phyloP scores from a whole-genome alignment of 1,140 invertebrate genomes.

The Hypothenemus hampei region DNA sequence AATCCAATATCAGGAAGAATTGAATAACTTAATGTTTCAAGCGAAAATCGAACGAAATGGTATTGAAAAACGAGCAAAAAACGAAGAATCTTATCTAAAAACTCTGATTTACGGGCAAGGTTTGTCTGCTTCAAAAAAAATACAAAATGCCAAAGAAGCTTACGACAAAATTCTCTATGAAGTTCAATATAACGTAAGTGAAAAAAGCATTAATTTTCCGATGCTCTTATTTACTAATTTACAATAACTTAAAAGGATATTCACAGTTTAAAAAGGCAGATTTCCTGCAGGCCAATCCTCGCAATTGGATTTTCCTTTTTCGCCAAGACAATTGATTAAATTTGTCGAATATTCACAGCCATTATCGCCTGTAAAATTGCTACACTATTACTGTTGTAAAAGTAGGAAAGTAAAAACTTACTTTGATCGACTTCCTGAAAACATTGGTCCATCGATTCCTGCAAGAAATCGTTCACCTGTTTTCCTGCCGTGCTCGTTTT shows the following conservation, averaged over 20 bases:
- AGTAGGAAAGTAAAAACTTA: slow-evolving; percentile 8
- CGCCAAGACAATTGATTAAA: slow-evolving; percentile 39
- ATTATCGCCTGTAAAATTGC: slow-evolving; percentile 32
- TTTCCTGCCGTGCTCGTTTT: slow-evolving; percentile 29
- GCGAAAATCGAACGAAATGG: slow-evolving; percentile 23
- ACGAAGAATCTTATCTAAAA: slow-evolving; percentile 33
- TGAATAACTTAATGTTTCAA: slow-evolving; percentile 26
- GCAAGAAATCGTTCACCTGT: slow-evolving; percentile 39
- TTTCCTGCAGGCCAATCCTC: slow-evolving; percentile 41
- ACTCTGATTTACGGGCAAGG: slow-evolving; percentile 38
- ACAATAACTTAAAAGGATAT: background rate
- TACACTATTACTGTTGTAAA: slow-evolving; percentile 4
- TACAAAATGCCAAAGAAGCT: slow-evolving; percentile 30
- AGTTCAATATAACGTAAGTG: slow-evolving; percentile 31
- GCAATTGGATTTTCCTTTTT: slow-evolving; percentile 40
- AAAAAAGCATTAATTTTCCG: background rate
- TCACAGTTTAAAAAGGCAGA: slow-evolving; percentile 1
- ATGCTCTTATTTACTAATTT: slow-evolving; percentile 1
- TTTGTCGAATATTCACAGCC: slow-evolving; percentile 36
- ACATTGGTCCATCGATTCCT: slow-evolving; percentile 41
- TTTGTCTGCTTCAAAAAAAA: slow-evolving; percentile 11
- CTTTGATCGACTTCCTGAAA: slow-evolving; percentile 38
- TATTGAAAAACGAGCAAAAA: slow-evolving; percentile 12
- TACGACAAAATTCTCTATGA: slow-evolving; percentile 35
- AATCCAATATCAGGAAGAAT: slow-evolving; percentile 33